Conservation (phyloP, 2,797 vertebrate genomes). For the Lacerta bilineata region DNA sequence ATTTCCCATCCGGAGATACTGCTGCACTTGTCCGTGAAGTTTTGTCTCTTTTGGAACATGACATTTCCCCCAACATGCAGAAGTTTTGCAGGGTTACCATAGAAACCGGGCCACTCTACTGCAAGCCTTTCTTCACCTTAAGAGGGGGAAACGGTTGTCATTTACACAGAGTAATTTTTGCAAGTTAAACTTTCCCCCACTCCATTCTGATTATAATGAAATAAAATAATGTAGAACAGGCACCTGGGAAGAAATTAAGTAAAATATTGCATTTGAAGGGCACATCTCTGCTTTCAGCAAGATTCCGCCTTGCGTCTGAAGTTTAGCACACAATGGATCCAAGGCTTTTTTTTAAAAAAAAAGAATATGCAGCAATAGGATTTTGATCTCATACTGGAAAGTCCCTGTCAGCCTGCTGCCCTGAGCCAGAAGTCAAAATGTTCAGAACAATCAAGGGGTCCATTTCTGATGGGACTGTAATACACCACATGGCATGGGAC, state of each 20-base stretch:
- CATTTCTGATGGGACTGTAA: neutral
- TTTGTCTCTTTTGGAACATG: conserved; percentile 58
- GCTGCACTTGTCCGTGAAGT: conserved; percentile 64
- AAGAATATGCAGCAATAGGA: neutral
- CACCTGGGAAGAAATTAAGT: conserved; percentile 10
- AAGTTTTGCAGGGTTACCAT: conserved; percentile 66
- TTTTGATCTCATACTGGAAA: neutral
- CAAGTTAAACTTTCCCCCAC: conserved; percentile 64
- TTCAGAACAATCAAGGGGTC: neutral
- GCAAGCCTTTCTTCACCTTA: conserved; percentile 64
- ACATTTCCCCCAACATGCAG: conserved; percentile 50
- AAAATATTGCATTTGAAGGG: conserved; percentile 8
- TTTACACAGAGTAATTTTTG: conserved; percentile 55
- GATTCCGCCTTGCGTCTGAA: neutral
- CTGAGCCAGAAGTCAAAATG: neutral
- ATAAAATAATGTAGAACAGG: conserved; percentile 32
- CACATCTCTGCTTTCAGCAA: neutral
- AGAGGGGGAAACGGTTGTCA: conserved; percentile 67
- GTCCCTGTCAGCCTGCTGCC: neutral
- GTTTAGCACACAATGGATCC: neutral
- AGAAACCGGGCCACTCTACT: conserved; percentile 65
- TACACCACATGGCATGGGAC: neutral
- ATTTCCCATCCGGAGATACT: conserved; percentile 61
- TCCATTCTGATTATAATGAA: conserved; percentile 38
- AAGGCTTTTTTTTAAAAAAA: neutral